Evolutionary conservation across 2,797 vertebrate species (phyloP).

Genomic region (Artibeus lituratus): DNA sequence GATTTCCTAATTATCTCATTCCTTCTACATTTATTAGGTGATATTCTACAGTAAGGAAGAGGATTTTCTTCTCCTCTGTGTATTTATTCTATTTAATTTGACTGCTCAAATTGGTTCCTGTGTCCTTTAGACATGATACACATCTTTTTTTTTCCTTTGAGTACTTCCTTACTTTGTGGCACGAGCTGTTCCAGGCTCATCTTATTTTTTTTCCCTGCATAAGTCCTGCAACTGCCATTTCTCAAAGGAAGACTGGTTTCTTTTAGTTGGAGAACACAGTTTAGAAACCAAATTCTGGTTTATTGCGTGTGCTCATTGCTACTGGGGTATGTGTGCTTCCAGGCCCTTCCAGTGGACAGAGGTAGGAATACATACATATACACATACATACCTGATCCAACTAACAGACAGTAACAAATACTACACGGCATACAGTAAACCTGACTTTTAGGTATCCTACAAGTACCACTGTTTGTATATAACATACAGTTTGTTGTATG

Average conservation of each 20-base stretch:
- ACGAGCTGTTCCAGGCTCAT: neutral
- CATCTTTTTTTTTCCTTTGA: neutral
- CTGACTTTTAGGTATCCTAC: neutral
- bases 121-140: neutral
- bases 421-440: neutral
- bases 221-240: neutral
- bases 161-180: neutral
- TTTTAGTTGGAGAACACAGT: conserved; percentile 5
- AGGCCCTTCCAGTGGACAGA: neutral
- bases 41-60: neutral
- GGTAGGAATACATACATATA: neutral
- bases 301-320: neutral
- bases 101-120: neutral
- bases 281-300: conserved; percentile 13
- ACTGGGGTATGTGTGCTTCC: neutral
- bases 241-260: neutral
- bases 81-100: neutral
- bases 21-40: neutral
- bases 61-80: neutral
- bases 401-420: neutral
- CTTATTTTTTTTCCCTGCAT: neutral
- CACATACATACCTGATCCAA: neutral
- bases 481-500: neutral
- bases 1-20: conserved; percentile 34
- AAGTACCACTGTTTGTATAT: neutral